A percentile compares a stretch with the other conserved stretches of the same genome.
phyloP scores from a whole-genome alignment of 2,888 invertebrate genomes.

The Falcaria lacertinaria region DNA sequence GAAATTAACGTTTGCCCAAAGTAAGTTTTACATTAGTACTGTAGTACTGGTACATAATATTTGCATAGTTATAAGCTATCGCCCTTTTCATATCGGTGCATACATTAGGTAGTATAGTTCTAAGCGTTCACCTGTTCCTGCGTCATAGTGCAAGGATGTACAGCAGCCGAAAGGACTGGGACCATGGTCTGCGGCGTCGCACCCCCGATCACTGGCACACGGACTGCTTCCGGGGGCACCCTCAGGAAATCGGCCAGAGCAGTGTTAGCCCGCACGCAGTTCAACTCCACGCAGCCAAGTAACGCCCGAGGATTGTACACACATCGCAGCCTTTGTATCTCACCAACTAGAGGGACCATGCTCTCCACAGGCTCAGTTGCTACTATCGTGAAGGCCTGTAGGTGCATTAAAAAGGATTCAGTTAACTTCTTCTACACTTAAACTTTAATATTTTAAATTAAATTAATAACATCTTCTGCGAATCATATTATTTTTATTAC shows the following conservation, averaged over 20 bases:
- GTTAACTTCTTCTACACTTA: too few species aligned
- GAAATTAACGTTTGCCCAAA: too few species aligned
- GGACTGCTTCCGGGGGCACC: constrained; percentile 80
- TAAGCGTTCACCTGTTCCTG: constrained; percentile 52
- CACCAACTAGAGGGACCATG: constrained; percentile 84
- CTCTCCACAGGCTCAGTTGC: constrained; percentile 82
- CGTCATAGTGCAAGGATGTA: constrained; percentile 74
- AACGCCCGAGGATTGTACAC: constrained; percentile 55
- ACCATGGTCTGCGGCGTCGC: constrained; percentile 85
- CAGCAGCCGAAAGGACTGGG: constrained; percentile 83
- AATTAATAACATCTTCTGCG: too few species aligned
- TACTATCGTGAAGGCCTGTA: constrained; percentile 60
- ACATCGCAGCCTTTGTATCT: constrained; percentile 80
- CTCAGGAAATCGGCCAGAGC: constrained; percentile 83
- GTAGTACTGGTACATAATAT: too few species aligned
- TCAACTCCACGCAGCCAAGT: constrained; percentile 85
- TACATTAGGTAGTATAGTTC: background rate
- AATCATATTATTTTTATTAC: too few species aligned
- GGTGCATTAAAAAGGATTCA: constrained; percentile 1
- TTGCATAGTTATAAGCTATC: too few species aligned
- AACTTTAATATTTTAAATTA: too few species aligned
- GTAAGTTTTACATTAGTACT: too few species aligned
- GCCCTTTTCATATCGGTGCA: background rate
- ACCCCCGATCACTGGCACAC: constrained; percentile 84
- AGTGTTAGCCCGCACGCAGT: constrained; percentile 85